Percentiles rank a stretch among this genome's conserved stretches.
Conservation (phyloP, 2,113 vertebrate species). For the Brachypodius melanocephalos region DNA sequence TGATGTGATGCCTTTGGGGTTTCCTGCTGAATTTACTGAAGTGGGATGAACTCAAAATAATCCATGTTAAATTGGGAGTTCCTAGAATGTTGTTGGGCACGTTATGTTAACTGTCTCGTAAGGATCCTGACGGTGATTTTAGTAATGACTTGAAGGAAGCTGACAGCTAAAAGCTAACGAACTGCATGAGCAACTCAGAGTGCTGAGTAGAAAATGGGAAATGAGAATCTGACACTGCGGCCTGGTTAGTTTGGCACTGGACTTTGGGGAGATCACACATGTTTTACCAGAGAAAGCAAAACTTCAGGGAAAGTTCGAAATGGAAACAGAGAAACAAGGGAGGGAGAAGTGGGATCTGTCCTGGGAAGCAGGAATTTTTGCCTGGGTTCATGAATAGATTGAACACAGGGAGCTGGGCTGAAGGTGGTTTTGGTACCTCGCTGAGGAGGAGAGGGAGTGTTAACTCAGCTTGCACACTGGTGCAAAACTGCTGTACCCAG, state of each 20-base stretch:
- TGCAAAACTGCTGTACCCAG: background rate
- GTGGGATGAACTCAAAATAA: background rate
- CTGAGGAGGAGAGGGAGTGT: background rate
- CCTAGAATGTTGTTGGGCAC: accelerated
- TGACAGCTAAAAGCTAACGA: background rate
- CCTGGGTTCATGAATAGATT: background rate
- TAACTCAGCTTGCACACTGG: background rate
- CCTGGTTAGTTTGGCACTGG: background rate
- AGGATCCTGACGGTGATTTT: background rate
- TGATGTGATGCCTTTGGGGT: background rate
- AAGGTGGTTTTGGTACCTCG: background rate
- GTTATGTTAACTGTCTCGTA: accelerated
- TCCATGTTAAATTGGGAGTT: background rate
- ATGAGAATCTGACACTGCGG: accelerated
- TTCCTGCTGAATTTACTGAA: background rate
- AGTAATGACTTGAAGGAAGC: background rate
- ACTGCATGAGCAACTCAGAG: background rate
- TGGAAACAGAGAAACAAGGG: background rate
- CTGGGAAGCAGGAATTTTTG: background rate
- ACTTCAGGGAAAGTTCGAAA: background rate
- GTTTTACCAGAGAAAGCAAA: background rate
- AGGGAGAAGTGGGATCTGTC: background rate
- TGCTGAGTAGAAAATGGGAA: background rate
- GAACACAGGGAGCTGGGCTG: background rate
- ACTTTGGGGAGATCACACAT: accelerated